Evolutionary conservation across 2,113 vertebrate species (phyloP).

Genomic region (Brachyistius frenatus): DNA sequence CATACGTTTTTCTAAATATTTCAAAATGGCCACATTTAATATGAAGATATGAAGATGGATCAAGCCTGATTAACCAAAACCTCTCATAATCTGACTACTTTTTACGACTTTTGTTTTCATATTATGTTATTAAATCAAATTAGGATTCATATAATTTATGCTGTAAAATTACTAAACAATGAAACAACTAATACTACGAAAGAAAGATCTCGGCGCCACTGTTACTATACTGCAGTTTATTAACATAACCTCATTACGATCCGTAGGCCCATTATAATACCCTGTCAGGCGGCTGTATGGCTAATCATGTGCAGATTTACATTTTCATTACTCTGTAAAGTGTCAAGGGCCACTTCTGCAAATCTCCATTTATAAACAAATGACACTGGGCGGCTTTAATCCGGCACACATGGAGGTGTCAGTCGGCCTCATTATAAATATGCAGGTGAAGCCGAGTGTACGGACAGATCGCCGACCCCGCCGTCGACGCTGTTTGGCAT

Average conservation of each 20-base stretch:
- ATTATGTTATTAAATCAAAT: too few species aligned
- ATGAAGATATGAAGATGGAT: too few species aligned
- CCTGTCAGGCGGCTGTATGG: slow-evolving; percentile 9
- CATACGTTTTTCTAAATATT: too few species aligned
- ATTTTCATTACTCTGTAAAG: slow-evolving; percentile 51
- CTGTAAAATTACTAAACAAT: too few species aligned
- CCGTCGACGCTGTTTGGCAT: neutral
- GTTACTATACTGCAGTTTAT: neutral
- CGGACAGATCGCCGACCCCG: neutral
- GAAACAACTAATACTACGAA: too few species aligned
- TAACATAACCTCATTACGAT: slow-evolving; percentile 42
- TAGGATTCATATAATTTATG: too few species aligned
- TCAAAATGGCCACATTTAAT: too few species aligned
- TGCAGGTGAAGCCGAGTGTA: neutral
- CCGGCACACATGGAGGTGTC: slow-evolving; percentile 20
- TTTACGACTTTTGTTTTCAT: too few species aligned
- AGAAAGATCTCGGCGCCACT: too few species aligned
- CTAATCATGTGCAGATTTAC: slow-evolving; percentile 52
- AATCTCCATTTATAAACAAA: slow-evolving; percentile 40
- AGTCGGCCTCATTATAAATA: slow-evolving; percentile 27
- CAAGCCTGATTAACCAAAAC: too few species aligned
- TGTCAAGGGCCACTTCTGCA: slow-evolving; percentile 45
- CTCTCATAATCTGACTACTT: too few species aligned
- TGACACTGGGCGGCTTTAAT: slow-evolving; percentile 8
- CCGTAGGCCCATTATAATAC: slow-evolving; percentile 5